Evolutionary conservation across 2,888 invertebrate species (phyloP).

Genomic region (Tuta absoluta): DNA sequence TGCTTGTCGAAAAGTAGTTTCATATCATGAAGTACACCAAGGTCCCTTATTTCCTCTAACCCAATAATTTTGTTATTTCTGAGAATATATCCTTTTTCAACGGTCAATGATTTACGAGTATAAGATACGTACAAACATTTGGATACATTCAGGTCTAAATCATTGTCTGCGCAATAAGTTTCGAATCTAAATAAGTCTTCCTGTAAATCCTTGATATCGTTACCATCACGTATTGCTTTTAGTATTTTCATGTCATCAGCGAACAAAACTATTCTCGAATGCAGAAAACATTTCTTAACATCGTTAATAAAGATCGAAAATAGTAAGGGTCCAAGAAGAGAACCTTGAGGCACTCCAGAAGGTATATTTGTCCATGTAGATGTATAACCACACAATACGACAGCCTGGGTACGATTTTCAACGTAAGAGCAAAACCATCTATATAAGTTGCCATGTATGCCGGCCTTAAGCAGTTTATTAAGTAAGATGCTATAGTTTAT

Average conservation of each 20-base stretch:
- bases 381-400: slow-evolving; percentile 25
- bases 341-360: slow-evolving; percentile 30
- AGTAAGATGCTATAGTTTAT: slow-evolving; percentile 22
- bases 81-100: slow-evolving; percentile 2
- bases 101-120: background rate
- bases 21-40: background rate
- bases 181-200: slow-evolving; percentile 17
- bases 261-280: slow-evolving; percentile 16
- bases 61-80: background rate
- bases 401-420: slow-evolving; percentile 26
- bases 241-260: slow-evolving; percentile 26
- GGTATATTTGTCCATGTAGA: slow-evolving; percentile 15
- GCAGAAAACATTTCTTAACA: slow-evolving; percentile 9
- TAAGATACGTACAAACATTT: slow-evolving; percentile 16
- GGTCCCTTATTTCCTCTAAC: background rate
- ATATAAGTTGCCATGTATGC: slow-evolving; percentile 29
- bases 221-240: background rate
- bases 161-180: slow-evolving; percentile 16
- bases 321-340: slow-evolving; percentile 25
- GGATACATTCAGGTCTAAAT: slow-evolving; percentile 21
- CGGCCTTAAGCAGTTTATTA: background rate
- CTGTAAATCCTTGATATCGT: slow-evolving; percentile 5
- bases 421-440: slow-evolving; percentile 31
- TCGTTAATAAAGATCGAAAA: slow-evolving; percentile 27
- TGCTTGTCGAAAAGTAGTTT: background rate